phyloP scores from a whole-genome alignment of 2,888 invertebrate species.

The Cephus runcator region DNA sequence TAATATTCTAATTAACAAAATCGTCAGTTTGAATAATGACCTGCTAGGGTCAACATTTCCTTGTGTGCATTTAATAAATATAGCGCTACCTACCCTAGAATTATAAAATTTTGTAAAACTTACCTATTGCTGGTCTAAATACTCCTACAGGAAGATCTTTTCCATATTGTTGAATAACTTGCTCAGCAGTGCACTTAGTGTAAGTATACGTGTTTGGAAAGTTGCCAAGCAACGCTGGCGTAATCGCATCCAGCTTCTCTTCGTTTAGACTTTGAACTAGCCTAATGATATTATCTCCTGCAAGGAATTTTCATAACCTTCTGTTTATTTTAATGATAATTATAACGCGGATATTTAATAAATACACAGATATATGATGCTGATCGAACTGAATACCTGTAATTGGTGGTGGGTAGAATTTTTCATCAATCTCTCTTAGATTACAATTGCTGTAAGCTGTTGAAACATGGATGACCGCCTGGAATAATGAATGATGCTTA shows the following conservation, averaged over 20 bases:
- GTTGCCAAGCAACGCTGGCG: slow-evolving; percentile 56
- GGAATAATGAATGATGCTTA: slow-evolving; percentile 37
- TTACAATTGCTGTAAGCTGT: slow-evolving; percentile 84
- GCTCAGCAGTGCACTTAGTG: slow-evolving; percentile 79
- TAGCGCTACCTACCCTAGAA: too few relatives aligned
- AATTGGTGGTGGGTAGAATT: slow-evolving; percentile 63
- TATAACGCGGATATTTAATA: background rate
- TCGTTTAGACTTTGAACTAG: slow-evolving; percentile 59
- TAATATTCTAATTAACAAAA: too few relatives aligned
- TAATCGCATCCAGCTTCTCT: slow-evolving; percentile 55
- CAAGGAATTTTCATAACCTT: background rate
- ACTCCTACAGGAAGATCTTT: slow-evolving; percentile 73
- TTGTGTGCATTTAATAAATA: too few relatives aligned
- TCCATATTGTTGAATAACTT: slow-evolving; percentile 69
- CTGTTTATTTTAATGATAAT: background rate
- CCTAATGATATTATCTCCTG: slow-evolving; percentile 58
- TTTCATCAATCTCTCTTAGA: slow-evolving; percentile 59
- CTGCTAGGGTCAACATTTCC: too few relatives aligned
- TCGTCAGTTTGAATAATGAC: too few relatives aligned
- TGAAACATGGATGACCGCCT: slow-evolving; percentile 81
- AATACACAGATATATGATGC: background rate
- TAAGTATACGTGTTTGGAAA: slow-evolving; percentile 80
- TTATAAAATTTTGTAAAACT: slow-evolving; percentile 30
- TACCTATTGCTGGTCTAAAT: slow-evolving; percentile 77
- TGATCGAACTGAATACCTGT: slow-evolving; percentile 33